Base-by-base conservation (phyloP, 2,797 vertebrate species). In the Pseudocheirus occidentalis region DNA sequence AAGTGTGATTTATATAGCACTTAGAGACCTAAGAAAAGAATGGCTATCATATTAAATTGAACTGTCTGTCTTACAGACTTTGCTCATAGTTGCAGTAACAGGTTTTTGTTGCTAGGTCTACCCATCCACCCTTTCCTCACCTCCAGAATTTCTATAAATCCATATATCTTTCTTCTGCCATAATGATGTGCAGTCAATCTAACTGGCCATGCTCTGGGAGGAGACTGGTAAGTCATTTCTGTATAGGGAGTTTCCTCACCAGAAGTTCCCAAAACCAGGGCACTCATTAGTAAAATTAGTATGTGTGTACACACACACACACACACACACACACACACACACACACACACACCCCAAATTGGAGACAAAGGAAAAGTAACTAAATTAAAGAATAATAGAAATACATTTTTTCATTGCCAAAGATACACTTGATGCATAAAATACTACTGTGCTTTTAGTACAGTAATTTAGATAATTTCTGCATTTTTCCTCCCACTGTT, bases 31-130 rank as follows among this genome's bases (percentile, higher is more conserved):
- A 50, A 57, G 54, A 34, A 92, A 95, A 93, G 29, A 93, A 93
- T 4, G 55, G 28, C 0, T 54, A 3, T 40, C 52, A 66, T 62
- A 21, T 93, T 66, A 50, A 9, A 91, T 40, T 91, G 9, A 27
- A 56, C 31, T 34, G 14, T 1, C 29, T 96, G 6, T 58, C 66
- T 11, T 90, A 2, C 7, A 54, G 52, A 40, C 3, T 40, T 16
- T 54, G 18, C 6, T 46, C 14, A 29, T 9, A 10, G 62, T 59
- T 92, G 21, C 18, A 31, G 55, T 5, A 6, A 52, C 24, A 34
- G 24, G 21, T 93, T 94, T 91, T 58, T 95, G 62, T 92, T 96
- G 94, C 46, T 91, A 52, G 34, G 62, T 73, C 34, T n/a, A n/a
- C 16, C 14, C 34, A 73, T 34, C 21, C n/a, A 46, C 31, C 66